Percentiles rank a stretch among this genome's conserved stretches.
phyloP scores from a whole-genome alignment of 2,113 vertebrate species.

The Pitta sordida region DNA sequence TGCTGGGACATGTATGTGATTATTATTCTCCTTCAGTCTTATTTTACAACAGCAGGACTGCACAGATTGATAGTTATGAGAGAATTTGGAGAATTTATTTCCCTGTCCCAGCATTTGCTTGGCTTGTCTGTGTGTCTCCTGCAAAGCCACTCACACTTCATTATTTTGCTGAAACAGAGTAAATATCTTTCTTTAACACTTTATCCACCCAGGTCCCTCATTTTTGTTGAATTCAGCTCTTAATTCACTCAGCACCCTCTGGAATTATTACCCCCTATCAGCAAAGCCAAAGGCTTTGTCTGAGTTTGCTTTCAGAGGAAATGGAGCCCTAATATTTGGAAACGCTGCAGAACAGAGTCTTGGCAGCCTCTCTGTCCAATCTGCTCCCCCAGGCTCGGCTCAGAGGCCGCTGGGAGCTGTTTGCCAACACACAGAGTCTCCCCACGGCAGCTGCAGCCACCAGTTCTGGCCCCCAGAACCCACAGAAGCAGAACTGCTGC shows the following conservation, averaged over 20 bases:
- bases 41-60: background rate
- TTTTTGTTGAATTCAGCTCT: conserved; percentile 4
- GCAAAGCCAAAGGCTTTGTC: background rate
- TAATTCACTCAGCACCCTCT: conserved; percentile 1
- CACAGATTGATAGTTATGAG: background rate
- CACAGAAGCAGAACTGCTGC: background rate
- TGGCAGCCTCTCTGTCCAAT: background rate
- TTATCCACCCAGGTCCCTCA: background rate
- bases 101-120: background rate
- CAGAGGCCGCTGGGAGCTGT: background rate
- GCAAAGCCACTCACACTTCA: background rate
- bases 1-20: background rate
- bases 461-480: background rate
- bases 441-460: background rate
- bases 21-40: background rate
- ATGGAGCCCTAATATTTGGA: conserved; percentile 7
- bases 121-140: background rate
- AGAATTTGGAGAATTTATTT: background rate
- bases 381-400: conserved; percentile 16
- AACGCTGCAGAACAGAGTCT: background rate
- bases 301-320: background rate
- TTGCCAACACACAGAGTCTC: conserved; percentile 5
- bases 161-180: background rate
- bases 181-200: background rate
- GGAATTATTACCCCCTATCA: background rate